Evolutionary conservation across 2,888 invertebrate genomes (phyloP), one percentile per base, ranked within the genome.

Genomic region (Phyllotreta cruciferae): DNA sequence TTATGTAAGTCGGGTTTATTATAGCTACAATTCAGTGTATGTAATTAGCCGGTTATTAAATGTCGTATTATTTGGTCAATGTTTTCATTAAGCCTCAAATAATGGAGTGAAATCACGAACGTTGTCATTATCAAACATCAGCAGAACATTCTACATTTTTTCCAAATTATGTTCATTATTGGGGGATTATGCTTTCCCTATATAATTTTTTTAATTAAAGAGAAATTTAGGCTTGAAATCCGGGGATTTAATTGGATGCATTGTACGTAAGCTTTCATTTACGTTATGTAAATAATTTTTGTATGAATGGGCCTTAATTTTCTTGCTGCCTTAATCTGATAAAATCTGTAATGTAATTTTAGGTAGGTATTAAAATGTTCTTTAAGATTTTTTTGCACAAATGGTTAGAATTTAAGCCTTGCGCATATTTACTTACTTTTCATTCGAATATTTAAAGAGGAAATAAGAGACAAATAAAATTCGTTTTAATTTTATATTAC

Each of bases 401-500:
- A 24, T 24, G 24, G 1, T 24, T 24, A 24, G 24, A 24, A 24
- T 24, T 24, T 24, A 24, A 24, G 24, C 24, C 24, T 24, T 24
- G 24, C 24, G 24, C 4, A 24, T 24, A 24, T 24, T 24, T 24
- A 24, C 24, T 24, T 24, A 24, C 24, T 24, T 24, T 24, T 3
- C 24, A 24, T 24, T 24, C 9, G 4, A 34, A 9, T 34, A 24
- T 6, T 6, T 49, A 34, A 3, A 9, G 13, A 9, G n/a, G 6
- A n/a, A 11, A 3, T 10, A 8, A 49, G 6, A 49, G 7, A 5
- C 6, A 9, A 10, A 34, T n/a, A 24, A 34, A 8, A 14, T 56
- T 24, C 0, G 41, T 14, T 56, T 56, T 52, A 3, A 37, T 6
- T 52, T 60, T 60, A 60, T 60, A 52, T 60, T 60, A 60, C 44